phyloP scores from a whole-genome alignment of 2,113 vertebrate species.

The Neolamprologus kungweensis region DNA sequence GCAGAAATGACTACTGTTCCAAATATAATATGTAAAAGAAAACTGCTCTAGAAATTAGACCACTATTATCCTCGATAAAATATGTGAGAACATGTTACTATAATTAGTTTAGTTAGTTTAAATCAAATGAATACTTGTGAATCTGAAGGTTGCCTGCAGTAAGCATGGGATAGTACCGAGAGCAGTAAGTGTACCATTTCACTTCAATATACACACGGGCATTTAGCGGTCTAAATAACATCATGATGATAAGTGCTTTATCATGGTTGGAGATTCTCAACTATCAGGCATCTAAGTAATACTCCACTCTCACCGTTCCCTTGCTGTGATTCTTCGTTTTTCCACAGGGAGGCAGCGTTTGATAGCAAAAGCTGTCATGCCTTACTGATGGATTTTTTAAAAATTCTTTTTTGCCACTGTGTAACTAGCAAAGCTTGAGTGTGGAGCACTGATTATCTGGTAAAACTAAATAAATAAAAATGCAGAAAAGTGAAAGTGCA shows the following conservation, averaged over 20 bases:
- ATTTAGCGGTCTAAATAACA: background rate
- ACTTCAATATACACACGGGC: background rate
- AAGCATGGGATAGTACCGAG: background rate
- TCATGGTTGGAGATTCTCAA: background rate
- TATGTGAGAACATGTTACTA: background rate
- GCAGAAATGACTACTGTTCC: background rate
- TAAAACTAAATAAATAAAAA: background rate
- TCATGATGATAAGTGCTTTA: background rate
- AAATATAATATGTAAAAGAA: background rate
- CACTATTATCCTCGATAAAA: background rate
- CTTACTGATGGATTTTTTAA: accelerated
- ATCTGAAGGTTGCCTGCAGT: background rate
- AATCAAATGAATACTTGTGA: background rate
- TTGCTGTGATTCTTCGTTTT: background rate
- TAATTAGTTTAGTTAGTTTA: background rate
- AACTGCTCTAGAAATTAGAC: background rate
- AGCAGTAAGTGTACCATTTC: background rate
- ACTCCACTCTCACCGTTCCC: background rate
- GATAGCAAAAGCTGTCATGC: background rate
- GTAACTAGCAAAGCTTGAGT: background rate
- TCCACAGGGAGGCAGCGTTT: slow-evolving; percentile 34
- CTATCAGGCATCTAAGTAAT: background rate
- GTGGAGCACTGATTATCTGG: background rate
- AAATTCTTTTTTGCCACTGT: background rate
- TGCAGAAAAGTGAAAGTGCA: background rate